These are phyloP conservation scores for Eueremaeus valkanovi DNA, from an alignment of 2,888 invertebrate genomes.

Conservation along the genomic window DNA sequence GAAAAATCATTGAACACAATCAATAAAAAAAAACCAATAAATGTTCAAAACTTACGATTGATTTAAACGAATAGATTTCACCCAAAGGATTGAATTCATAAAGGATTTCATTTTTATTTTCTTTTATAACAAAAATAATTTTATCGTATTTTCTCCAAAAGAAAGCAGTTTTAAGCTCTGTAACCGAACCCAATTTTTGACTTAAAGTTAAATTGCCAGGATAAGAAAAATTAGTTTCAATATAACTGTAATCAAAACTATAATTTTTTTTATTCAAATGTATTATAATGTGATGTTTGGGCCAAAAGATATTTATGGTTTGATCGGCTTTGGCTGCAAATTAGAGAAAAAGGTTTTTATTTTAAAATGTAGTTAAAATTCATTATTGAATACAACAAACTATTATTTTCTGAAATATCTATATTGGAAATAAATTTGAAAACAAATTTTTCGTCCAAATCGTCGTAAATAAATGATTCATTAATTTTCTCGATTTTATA, in stretches of 20 bases:
- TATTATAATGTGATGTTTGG: not conserved
- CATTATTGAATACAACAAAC: no score
- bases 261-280: no score
- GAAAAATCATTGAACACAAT: not conserved
- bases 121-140: not conserved
- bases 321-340: no score
- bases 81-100: not conserved
- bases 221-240: no score
- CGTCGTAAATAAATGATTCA: not conserved
- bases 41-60: not conserved
- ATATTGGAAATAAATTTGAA: no score
- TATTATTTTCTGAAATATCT: no score
- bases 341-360: no score
- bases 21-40: no score
- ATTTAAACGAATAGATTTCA: not conserved
- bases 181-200: no score
- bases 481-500: not conserved
- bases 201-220: no score
- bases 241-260: no score
- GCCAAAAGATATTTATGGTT: not conserved
- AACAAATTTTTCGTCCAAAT: not conserved
- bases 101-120: not conserved
- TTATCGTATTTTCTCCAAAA: not conserved
- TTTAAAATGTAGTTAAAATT: no score
- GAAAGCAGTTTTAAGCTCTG: not conserved